phyloP scores from a whole-genome alignment of 2,888 invertebrate genomes.

The Pardosa pseudoannulata region DNA sequence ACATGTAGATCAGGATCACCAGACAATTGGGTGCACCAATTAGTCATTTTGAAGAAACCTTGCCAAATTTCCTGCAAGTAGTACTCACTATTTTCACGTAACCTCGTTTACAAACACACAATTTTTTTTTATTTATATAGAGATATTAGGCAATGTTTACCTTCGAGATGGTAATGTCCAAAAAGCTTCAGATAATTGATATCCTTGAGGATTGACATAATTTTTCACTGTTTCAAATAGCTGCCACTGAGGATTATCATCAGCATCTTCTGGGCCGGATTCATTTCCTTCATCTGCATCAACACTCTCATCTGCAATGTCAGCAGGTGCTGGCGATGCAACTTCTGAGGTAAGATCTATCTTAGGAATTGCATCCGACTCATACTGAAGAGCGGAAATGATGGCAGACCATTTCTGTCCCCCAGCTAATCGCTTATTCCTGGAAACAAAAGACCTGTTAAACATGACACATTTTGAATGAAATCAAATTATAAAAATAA shows the following conservation, averaged over 20 bases:
- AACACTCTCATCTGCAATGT: constrained; percentile 75
- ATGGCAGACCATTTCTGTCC: constrained; percentile 81
- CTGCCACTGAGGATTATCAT: constrained; percentile 90
- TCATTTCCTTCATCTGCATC: constrained; percentile 79
- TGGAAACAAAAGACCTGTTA: constrained; percentile 68
- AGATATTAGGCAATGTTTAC: no score
- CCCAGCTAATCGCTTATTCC: constrained; percentile 78
- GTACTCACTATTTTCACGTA: no score
- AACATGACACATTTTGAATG: no score
- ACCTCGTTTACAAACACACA: no score
- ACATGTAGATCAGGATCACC: no score
- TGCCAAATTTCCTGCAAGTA: no score
- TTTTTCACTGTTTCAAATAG: constrained; percentile 86
- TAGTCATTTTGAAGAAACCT: no score
- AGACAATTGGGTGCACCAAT: no score
- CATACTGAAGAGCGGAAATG: constrained; percentile 81
- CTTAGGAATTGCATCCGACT: constrained; percentile 72
- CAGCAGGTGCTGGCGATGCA: constrained; percentile 73
- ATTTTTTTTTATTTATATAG: no score
- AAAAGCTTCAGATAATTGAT: constrained; percentile 92
- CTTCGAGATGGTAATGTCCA: constrained; percentile 89
- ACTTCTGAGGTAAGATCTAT: constrained; percentile 47
- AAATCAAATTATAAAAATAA: no score
- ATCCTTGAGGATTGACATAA: constrained; percentile 80
- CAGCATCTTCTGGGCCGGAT: constrained; percentile 79